Conservation (phyloP, 2,888 invertebrate genomes). For the Spialia ferax region DNA sequence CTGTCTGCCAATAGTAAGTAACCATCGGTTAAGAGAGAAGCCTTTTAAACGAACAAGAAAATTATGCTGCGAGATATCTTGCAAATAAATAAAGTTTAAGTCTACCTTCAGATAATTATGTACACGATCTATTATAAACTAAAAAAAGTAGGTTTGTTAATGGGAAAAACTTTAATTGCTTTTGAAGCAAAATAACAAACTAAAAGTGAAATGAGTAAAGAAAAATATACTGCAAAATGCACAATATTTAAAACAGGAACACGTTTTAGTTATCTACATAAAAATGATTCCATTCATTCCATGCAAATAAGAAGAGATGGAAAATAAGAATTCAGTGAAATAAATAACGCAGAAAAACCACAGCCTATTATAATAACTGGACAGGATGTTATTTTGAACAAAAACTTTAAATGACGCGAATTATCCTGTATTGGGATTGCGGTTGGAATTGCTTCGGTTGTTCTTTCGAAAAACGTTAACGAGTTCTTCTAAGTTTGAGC, state of each 20-base stretch:
- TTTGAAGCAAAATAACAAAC: slow-evolving; percentile 4
- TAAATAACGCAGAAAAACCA: not conserved
- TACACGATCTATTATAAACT: not conserved
- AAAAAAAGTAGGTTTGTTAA: not conserved
- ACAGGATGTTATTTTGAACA: not conserved
- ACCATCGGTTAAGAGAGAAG: slow-evolving; percentile 5
- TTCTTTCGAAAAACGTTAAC: slow-evolving; percentile 33
- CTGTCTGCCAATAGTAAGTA: not conserved
- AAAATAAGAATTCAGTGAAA: not conserved
- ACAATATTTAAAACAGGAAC: slow-evolving; percentile 4
- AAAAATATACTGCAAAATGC: not conserved
- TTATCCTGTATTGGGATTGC: slow-evolving; percentile 8
- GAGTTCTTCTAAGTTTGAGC: slow-evolving; percentile 25
- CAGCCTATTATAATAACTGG: not conserved
- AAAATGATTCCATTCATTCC: slow-evolving; percentile 2
- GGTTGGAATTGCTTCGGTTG: not conserved
- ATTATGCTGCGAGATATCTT: slow-evolving; percentile 15
- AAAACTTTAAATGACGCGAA: not conserved
- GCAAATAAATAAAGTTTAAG: slow-evolving; percentile 17
- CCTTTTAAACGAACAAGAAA: not conserved
- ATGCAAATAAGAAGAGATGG: not conserved
- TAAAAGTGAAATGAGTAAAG: not conserved
- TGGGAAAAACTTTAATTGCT: slow-evolving; percentile 1
- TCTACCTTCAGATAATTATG: not conserved
- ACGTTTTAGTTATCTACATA: not conserved